phyloP scores from a whole-genome alignment of 92 coral and sea anemone species.

The Porites divaricata region DNA sequence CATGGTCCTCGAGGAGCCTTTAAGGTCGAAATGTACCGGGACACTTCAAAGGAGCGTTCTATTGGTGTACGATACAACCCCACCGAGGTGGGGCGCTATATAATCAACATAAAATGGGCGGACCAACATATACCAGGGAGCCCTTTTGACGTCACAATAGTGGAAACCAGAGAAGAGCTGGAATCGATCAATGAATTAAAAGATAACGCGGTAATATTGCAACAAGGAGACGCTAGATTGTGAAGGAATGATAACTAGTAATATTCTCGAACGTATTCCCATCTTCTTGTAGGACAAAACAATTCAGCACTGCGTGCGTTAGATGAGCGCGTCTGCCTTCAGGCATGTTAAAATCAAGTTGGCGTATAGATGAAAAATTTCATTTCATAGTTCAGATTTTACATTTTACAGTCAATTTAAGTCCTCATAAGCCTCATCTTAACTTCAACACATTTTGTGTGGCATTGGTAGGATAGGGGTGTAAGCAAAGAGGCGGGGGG shows the following conservation, averaged over 20 bases:
- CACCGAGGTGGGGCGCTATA: conserved; percentile 91
- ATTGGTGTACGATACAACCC: conserved; percentile 98
- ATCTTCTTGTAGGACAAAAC: conserved; percentile 3
- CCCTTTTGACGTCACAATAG: conserved; percentile 88
- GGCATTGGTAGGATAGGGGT: too few relatives aligned
- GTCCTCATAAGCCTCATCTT: too few relatives aligned
- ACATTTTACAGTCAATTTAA: too few relatives aligned
- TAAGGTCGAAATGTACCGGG: conserved; percentile 99
- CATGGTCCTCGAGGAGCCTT: conserved; percentile 98
- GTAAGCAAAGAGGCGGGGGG: too few relatives aligned
- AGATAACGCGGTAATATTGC: conserved; percentile 70
- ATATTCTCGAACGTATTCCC: not conserved
- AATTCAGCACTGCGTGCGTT: conserved; percentile 2
- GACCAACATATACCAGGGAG: conserved; percentile 95
- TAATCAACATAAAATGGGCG: conserved; percentile 95
- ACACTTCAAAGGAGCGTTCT: conserved; percentile 89
- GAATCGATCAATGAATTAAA: conserved; percentile 73
- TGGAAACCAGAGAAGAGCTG: conserved; percentile 83
- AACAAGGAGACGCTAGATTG: conserved; percentile 37
- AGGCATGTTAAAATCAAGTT: not conserved
- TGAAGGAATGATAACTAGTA: conserved; percentile 24
- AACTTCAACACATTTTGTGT: too few relatives aligned
- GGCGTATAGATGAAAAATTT: not conserved
- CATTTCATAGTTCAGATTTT: too few relatives aligned
- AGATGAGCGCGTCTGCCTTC: too few relatives aligned